phyloP scores from a whole-genome alignment of 2,113 vertebrate species.

The Stegostoma tigrinum region DNA sequence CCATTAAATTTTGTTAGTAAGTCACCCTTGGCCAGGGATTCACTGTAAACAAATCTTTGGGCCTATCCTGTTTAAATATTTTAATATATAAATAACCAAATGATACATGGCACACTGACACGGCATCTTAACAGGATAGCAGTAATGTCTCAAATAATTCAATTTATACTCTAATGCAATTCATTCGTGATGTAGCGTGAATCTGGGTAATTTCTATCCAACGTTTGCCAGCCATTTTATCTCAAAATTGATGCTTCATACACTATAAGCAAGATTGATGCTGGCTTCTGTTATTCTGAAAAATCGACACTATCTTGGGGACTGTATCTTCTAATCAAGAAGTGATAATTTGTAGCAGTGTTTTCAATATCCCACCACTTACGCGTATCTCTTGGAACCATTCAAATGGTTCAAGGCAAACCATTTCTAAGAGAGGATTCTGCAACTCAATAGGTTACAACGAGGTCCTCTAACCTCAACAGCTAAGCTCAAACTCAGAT shows the following conservation, averaged over 20 bases:
- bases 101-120: not conserved
- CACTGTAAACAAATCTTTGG: not conserved
- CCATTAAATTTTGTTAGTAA: not conserved
- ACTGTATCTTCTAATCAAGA: not conserved
- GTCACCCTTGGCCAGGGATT: not conserved
- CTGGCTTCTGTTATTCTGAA: not conserved
- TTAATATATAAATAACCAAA: not conserved
- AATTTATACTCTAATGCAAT: not conserved
- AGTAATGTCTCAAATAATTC: not conserved
- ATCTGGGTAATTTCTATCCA: not conserved
- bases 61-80: conserved; percentile 15
- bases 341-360: not conserved
- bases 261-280: not conserved
- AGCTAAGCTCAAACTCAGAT: not conserved
- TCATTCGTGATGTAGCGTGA: not conserved
- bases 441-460: conserved; percentile 15
- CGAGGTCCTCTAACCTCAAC: not conserved
- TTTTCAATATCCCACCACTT: not conserved
- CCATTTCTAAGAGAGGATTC: not conserved
- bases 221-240: not conserved
- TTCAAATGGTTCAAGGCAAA: conserved; percentile 2
- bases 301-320: not conserved
- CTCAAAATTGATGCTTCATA: not conserved
- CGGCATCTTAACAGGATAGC: not conserved
- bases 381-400: not conserved